Evolutionary conservation across 1,140 invertebrate genomes (phyloP), one percentile per base, ranked within the genome.

Genomic region (Hypsibius dujardini): DNA sequence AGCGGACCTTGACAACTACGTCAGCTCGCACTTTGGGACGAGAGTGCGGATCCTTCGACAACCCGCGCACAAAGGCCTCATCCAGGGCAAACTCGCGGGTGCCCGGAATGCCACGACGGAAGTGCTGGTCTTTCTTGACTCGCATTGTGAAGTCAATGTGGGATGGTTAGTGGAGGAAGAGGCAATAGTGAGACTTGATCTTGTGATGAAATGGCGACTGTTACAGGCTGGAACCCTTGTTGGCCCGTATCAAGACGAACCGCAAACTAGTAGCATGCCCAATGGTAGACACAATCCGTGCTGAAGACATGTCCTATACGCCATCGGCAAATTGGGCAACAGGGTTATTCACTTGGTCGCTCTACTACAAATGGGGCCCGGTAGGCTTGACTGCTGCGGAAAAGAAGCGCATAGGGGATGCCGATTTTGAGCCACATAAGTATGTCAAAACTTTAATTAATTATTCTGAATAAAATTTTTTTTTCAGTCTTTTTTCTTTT

Each of bases 121-220:
- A 76, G 89, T 92, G 47, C 79, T 93, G 1, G 88, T 87, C 7
- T 96, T 95, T 79, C 81, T 96, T 2, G 92, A 96, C 80, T 90
- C 92, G 45, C 92, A 96, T 79, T 94, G 91, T 78, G 93, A 96
- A 83, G 89, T 87, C 76, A 93, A 92, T 42, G 81, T 67, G 12
- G 62, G 62, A 7, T 67, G 62, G 62, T 67, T 14, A 67, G 62
- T 3, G 3, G 7, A 56, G 7, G 7, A 56, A 56, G n/a, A n/a
- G 7, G 50, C 7, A 7, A 56, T 78, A 1, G 72, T 59, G n/a
- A 70, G 73, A 0, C 47, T 77, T 15, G n/a, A 46, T 47, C 46
- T 1, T 45, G 47, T 69, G 46, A 59, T 28, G 67, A 74, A 70
- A 60, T 46, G 14, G 3, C 46, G 3, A n/a, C 59, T 46, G 62